These are phyloP conservation scores for Formica aserva DNA, from an alignment of 2,888 invertebrate genomes.

Conservation along the genomic window DNA sequence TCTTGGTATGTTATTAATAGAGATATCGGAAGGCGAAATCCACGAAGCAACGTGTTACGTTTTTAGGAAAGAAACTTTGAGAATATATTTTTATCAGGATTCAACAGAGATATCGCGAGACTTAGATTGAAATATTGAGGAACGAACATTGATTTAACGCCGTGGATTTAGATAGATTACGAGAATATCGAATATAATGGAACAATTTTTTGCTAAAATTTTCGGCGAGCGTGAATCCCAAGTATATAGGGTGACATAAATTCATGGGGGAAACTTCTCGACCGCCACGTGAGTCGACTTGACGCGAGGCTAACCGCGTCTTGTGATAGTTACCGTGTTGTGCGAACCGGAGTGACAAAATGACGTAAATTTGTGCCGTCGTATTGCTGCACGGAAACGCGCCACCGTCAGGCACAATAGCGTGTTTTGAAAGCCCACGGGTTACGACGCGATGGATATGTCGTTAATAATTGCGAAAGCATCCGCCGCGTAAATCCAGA, in stretches of 20 bases:
- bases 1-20: not conserved
- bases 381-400: constrained; percentile 44
- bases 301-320: constrained; percentile 51
- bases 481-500: constrained; percentile 22
- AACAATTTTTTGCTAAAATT: not conserved
- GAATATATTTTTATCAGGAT: no score
- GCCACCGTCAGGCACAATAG: constrained; percentile 48
- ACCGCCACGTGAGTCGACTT: constrained; percentile 32
- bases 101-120: not conserved
- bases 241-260: constrained; percentile 22
- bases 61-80: not conserved
- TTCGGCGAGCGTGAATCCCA: not conserved
- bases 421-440: constrained; percentile 29
- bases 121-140: not conserved
- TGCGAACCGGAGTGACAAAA: constrained; percentile 41
- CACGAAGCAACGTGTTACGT: not conserved
- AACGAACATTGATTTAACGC: not conserved
- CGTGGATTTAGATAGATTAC: not conserved
- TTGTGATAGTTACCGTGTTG: constrained; percentile 34
- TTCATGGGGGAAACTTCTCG: constrained; percentile 13
- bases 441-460: constrained; percentile 45
- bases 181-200: not conserved
- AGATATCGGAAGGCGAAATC: not conserved
- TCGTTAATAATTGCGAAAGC: constrained; percentile 53
- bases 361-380: constrained; percentile 52